Evolutionary conservation across 2,113 vertebrate species (phyloP).

Genomic region (Microtus pennsylvanicus): DNA sequence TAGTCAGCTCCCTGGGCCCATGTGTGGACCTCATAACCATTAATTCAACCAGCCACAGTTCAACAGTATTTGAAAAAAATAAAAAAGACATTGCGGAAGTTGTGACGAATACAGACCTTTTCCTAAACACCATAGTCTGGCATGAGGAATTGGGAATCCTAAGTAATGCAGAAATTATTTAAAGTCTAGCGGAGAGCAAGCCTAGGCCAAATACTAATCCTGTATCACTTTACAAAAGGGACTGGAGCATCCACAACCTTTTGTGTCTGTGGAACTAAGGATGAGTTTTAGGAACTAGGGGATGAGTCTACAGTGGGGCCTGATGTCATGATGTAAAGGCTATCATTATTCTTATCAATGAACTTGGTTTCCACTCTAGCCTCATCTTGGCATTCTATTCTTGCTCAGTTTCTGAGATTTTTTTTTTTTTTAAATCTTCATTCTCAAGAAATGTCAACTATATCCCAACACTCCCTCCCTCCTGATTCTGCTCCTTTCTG

Average conservation of each 20-base stretch:
- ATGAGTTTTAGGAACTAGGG: not conserved
- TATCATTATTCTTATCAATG: not conserved
- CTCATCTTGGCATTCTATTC: not conserved
- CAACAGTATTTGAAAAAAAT: not conserved
- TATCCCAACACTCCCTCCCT: not conserved
- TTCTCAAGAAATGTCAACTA: not conserved
- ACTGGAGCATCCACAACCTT: not conserved
- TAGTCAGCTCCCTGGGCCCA: not conserved
- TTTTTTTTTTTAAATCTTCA: not conserved
- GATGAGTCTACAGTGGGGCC: not conserved
- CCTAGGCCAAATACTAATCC: not conserved
- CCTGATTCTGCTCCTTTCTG: not conserved
- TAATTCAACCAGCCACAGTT: not conserved
- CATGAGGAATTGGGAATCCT: not conserved
- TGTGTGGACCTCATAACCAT: not conserved
- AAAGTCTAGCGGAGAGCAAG: not conserved
- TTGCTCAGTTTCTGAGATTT: not conserved
- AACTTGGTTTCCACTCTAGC: not conserved
- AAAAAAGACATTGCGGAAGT: not conserved
- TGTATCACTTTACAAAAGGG: not conserved
- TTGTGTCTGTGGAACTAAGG: not conserved
- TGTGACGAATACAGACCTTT: not conserved
- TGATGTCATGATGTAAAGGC: not conserved
- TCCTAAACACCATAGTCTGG: not conserved
- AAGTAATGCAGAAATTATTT: not conserved